phyloP scores from a whole-genome alignment of 2,113 vertebrate species.

The Chaetodon auriga region DNA sequence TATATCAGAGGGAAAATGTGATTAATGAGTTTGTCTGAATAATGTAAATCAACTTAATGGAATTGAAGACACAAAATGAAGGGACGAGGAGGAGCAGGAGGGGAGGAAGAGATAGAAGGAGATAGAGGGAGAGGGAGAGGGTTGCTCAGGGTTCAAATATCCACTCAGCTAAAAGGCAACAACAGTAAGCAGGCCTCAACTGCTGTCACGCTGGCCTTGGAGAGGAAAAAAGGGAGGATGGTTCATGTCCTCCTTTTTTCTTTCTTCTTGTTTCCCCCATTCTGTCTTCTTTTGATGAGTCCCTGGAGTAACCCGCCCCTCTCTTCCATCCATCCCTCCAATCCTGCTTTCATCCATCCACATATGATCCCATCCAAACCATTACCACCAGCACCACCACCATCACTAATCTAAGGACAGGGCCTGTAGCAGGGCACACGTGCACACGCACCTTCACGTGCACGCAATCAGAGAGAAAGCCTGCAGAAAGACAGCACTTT shows the following conservation, averaged over 20 bases:
- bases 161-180: slow-evolving; percentile 88
- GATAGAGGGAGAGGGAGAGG: slow-evolving; percentile 69
- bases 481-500: slow-evolving; percentile 53
- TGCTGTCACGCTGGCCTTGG: slow-evolving; percentile 71
- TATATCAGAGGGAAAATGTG: slow-evolving; percentile 82
- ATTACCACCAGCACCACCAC: slow-evolving; percentile 41
- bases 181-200: slow-evolving; percentile 76
- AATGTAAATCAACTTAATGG: slow-evolving; percentile 90
- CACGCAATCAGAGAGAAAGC: slow-evolving; percentile 47
- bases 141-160: slow-evolving; percentile 87
- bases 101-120: slow-evolving; percentile 4
- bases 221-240: slow-evolving; percentile 43
- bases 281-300: slow-evolving; percentile 68
- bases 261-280: slow-evolving; percentile 64
- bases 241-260: slow-evolving; percentile 54
- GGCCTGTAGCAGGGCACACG: neutral
- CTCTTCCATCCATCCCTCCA: slow-evolving; percentile 18
- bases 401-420: slow-evolving; percentile 61
- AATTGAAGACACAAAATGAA: slow-evolving; percentile 75
- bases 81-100: neutral
- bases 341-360: slow-evolving; percentile 60
- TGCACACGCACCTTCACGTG: slow-evolving; percentile 27
- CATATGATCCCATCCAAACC: slow-evolving; percentile 57
- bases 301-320: slow-evolving; percentile 66
- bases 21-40: slow-evolving; percentile 85